phyloP scores from a whole-genome alignment of 2,113 vertebrate species.

The Pituophis catenifer region DNA sequence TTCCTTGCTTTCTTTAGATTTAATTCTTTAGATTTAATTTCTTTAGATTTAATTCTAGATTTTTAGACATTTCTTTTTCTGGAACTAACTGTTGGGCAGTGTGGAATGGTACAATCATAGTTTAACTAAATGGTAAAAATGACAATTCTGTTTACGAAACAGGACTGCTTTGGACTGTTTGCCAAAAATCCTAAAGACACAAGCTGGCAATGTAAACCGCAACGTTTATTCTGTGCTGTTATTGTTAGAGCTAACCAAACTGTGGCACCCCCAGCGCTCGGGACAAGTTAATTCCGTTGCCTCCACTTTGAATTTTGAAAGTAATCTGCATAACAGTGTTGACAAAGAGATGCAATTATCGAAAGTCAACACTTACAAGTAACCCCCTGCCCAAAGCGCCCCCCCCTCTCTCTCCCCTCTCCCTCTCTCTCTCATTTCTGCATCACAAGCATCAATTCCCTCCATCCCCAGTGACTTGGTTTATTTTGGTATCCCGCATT shows the following conservation, averaged over 20 bases:
- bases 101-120: neutral
- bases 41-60: too few species aligned
- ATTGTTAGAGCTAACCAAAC: neutral
- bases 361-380: neutral
- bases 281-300: neutral
- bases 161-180: neutral
- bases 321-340: neutral
- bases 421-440: neutral
- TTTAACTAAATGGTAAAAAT: neutral
- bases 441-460: neutral
- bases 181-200: neutral
- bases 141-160: neutral
- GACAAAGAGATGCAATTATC: neutral
- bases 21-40: neutral
- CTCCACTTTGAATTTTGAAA: neutral
- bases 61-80: neutral
- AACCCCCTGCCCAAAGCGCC: neutral
- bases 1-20: neutral
- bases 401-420: neutral
- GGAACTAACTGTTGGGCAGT: neutral
- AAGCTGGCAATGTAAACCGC: neutral
- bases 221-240: neutral
- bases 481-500: neutral
- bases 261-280: neutral
- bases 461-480: neutral